These are phyloP conservation scores for Rhynchophorus ferrugineus DNA, from an alignment of 1,140 invertebrate genomes.

Conservation along the genomic window DNA sequence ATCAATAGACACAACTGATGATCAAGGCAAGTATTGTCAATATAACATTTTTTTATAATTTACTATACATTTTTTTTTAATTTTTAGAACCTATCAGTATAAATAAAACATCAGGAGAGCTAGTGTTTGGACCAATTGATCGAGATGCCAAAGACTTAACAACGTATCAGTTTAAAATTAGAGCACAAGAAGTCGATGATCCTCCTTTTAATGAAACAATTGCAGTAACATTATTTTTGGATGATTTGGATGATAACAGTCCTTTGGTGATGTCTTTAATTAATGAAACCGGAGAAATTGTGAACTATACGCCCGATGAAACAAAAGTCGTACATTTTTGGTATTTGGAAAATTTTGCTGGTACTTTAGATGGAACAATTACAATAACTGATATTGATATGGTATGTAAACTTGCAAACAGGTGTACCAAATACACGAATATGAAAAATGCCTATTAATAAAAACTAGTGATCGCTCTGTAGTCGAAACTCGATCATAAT, in stretches of 20 bases:
- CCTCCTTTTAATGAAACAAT: conserved; percentile 34
- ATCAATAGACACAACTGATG: conserved; percentile 10
- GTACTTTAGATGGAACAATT: conserved; percentile 25
- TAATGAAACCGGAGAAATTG: not conserved
- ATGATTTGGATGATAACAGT: conserved; percentile 49
- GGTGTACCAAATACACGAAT: too few relatives aligned
- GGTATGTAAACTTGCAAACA: too few relatives aligned
- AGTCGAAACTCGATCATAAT: too few relatives aligned
- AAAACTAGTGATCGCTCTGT: too few relatives aligned
- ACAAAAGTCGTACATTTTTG: conserved; percentile 25
- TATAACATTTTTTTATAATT: too few relatives aligned
- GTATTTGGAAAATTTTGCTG: conserved; percentile 23
- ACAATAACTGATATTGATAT: conserved; percentile 48
- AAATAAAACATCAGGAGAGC: conserved; percentile 37
- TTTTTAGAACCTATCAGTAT: conserved; percentile 31
- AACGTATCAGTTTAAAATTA: conserved; percentile 38
- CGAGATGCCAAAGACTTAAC: conserved; percentile 48
- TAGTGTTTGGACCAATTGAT: conserved; percentile 45
- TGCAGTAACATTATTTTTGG: conserved; percentile 45
- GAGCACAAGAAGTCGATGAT: conserved; percentile 47
- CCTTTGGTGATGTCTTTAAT: conserved; percentile 31
- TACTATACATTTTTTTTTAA: conserved; percentile 2
- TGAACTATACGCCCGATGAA: conserved; percentile 39
- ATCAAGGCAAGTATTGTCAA: conserved; percentile 18
- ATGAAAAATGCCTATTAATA: too few relatives aligned